Percentiles rank a stretch among this genome's conserved stretches.
phyloP scores from a whole-genome alignment of 2,888 invertebrate species.

The Eudemis profundana region DNA sequence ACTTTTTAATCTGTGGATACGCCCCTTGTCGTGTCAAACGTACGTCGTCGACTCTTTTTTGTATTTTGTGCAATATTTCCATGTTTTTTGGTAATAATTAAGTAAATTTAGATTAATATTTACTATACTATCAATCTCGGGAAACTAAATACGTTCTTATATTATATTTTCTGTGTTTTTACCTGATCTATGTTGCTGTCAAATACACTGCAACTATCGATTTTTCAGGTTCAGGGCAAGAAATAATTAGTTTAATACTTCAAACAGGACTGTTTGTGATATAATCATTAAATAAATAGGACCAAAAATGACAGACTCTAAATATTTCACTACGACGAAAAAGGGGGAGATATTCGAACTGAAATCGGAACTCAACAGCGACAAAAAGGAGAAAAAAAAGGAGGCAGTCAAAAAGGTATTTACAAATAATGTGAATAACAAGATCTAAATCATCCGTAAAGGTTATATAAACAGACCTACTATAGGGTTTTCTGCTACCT shows the following conservation, averaged over 20 bases:
- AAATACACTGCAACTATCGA: slow-evolving; percentile 56
- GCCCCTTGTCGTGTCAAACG: slow-evolving; percentile 63
- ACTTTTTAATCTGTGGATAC: slow-evolving; percentile 50
- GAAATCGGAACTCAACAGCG: slow-evolving; percentile 99
- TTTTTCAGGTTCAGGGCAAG: slow-evolving; percentile 58
- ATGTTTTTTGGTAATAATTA: slow-evolving; percentile 12
- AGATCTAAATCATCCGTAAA: background rate
- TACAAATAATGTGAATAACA: background rate
- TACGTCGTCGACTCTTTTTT: slow-evolving; percentile 45
- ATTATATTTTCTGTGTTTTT: background rate
- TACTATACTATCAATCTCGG: background rate
- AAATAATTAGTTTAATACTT: slow-evolving; percentile 48
- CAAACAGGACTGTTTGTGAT: slow-evolving; percentile 17
- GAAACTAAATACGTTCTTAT: background rate
- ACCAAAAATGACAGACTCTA: slow-evolving; percentile 97
- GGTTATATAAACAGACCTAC: background rate
- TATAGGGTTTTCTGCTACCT: background rate
- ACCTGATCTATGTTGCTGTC: slow-evolving; percentile 1
- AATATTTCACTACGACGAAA: slow-evolving; percentile 99
- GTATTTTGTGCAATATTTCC: slow-evolving; percentile 30
- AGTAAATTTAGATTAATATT: background rate
- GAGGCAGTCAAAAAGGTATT: slow-evolving; percentile 99
- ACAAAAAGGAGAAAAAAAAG: slow-evolving; percentile 99
- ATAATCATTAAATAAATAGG: slow-evolving; percentile 35
- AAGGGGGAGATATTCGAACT: slow-evolving; percentile 99